Conservation (phyloP, 2,888 invertebrate species). For the Agriopis marginaria region DNA sequence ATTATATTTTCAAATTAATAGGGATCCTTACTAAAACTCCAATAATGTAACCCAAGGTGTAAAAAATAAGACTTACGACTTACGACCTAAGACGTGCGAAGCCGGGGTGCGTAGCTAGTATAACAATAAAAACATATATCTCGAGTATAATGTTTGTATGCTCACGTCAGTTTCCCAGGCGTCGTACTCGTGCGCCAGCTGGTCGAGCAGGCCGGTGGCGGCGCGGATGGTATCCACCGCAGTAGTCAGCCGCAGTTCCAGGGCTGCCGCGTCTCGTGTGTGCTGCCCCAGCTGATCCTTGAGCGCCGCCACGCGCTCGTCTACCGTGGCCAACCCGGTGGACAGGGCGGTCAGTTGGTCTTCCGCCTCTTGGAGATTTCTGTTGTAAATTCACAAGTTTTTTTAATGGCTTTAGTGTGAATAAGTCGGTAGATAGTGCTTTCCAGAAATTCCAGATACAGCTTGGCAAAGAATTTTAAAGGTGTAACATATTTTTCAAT, state of each 20-base stretch:
- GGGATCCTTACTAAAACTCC: too few relatives aligned
- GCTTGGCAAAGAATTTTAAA: too few relatives aligned
- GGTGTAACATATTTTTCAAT: too few relatives aligned
- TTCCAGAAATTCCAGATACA: too few relatives aligned
- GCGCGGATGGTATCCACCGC: constrained; percentile 94
- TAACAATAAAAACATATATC: too few relatives aligned
- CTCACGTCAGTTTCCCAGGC: constrained; percentile 91
- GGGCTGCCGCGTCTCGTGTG: constrained; percentile 97
- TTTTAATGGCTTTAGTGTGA: neutral
- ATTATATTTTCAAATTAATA: too few relatives aligned
- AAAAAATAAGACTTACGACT: too few relatives aligned
- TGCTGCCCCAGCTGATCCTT: constrained; percentile 93
- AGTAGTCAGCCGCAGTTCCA: constrained; percentile 93
- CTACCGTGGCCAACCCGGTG: constrained; percentile 92
- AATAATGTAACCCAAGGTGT: too few relatives aligned
- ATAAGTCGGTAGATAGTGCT: too few relatives aligned
- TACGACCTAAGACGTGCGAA: too few relatives aligned
- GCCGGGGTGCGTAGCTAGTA: too few relatives aligned
- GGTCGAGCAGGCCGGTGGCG: constrained; percentile 90
- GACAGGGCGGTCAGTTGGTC: constrained; percentile 92
- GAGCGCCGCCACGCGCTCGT: constrained; percentile 92
- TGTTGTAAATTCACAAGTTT: constrained; percentile 54
- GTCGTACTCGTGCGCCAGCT: constrained; percentile 95
- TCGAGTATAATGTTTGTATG: too few relatives aligned
- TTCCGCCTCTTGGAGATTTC: constrained; percentile 93